Evolutionary conservation across 2,888 invertebrate genomes (phyloP), one percentile per base, ranked within the genome.

Genomic region (Eupithecia vulgata): DNA sequence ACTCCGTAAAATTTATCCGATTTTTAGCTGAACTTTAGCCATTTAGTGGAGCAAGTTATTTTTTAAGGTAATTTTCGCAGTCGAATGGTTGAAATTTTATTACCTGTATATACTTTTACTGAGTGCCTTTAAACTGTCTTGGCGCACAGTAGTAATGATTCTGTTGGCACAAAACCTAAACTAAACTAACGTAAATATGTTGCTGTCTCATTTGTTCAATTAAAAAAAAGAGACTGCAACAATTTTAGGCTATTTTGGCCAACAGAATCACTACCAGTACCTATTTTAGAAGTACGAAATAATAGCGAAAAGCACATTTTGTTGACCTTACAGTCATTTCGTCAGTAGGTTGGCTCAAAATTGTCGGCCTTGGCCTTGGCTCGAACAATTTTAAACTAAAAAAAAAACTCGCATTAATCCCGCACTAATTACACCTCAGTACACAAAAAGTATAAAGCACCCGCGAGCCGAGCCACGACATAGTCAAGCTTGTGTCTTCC

Each of bases 361-460:
- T n/a, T n/a, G n/a, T n/a, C n/a, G n/a, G n/a, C n/a, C n/a, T n/a
- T n/a, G n/a, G n/a, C 66, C 40, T 37, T 17, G 40, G 62, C 57
- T 42, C 42, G 12, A 52, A 61, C 59, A 61, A 61, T 68, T 68
- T 40, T 13, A 70, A 40, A 69, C 34, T 61, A 52, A 35, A 15
- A 68, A n/a, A 52, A 68, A 45, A n/a, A 34, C 52, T 57, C 30
- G 21, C 48, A 57, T 59, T 52, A 77, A 74, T 62, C 68, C 68
- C 71, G 42, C 59, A 64, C 68, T 74, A 78, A 79, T 74, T 79
- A 76, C 74, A 79, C 74, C 59, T 76, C 70, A 64, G 75, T 68
- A 68, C 75, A 76, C 73, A 77, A 75, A 79, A 78, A 74, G 78
- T 77, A 71, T 73, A 77, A 74, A 72, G 61, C 76, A 48, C 73